A percentile compares a stretch with the other conserved stretches of the same genome.
phyloP scores from a whole-genome alignment of 1,140 invertebrate genomes.

The Panagrolaimus sp. region DNA sequence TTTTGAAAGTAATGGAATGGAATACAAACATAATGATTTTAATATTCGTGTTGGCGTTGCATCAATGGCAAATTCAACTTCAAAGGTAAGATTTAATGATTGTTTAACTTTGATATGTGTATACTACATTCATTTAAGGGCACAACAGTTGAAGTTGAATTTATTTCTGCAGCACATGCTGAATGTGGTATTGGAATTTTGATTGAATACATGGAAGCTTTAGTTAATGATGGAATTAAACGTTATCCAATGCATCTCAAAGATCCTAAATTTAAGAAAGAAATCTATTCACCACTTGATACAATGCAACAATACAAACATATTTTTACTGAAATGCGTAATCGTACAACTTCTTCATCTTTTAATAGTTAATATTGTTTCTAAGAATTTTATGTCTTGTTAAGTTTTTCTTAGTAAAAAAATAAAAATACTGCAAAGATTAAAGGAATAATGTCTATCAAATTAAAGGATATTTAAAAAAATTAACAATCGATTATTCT shows the following conservation, averaged over 20 bases:
- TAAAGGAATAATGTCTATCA: no score
- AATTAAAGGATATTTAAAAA: no score
- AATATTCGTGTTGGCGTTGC: conserved; percentile 5
- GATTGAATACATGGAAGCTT: background rate
- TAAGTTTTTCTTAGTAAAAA: no score
- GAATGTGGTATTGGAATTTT: background rate
- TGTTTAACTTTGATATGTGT: background rate
- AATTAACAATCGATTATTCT: no score
- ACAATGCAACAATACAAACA: background rate
- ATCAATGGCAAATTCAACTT: conserved; percentile 9
- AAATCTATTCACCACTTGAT: background rate
- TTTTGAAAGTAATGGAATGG: background rate
- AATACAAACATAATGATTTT: conserved; percentile 4
- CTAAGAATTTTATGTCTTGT: no score
- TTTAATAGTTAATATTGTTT: no score
- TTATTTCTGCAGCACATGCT: background rate
- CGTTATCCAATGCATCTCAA: background rate
- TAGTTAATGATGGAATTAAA: background rate
- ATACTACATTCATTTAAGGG: background rate
- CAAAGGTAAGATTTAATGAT: background rate
- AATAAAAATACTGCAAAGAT: no score
- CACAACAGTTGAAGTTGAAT: background rate
- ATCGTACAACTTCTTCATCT: background rate
- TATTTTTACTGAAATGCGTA: conserved; percentile 4
- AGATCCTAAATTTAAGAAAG: background rate